phyloP scores from a whole-genome alignment of 1,140 invertebrate genomes.

The Elymnias hypermnestra region DNA sequence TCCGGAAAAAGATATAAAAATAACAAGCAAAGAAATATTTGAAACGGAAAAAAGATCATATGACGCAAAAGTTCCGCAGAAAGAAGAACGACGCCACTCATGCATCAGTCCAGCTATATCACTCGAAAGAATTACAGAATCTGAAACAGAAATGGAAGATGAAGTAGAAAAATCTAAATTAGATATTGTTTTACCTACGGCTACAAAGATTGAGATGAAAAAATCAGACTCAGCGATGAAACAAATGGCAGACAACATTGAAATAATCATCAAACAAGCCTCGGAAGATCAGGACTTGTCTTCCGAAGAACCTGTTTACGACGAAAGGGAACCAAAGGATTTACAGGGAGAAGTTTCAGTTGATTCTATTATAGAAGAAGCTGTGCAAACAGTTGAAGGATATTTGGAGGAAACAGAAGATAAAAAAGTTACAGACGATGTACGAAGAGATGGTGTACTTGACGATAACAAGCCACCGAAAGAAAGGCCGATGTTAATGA shows the following conservation, averaged over 20 bases:
- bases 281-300: slow-evolving; percentile 65
- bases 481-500: slow-evolving; percentile 54
- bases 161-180: slow-evolving; percentile 31
- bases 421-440: slow-evolving; percentile 28
- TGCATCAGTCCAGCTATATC: slow-evolving; percentile 69
- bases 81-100: slow-evolving; percentile 66
- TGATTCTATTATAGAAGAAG: slow-evolving; percentile 66
- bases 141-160: slow-evolving; percentile 61
- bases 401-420: slow-evolving; percentile 47
- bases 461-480: slow-evolving; percentile 46
- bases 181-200: slow-evolving; percentile 14
- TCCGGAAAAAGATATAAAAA: slow-evolving; percentile 58
- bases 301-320: slow-evolving; percentile 46
- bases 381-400: slow-evolving; percentile 58
- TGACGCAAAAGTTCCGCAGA: slow-evolving; percentile 61
- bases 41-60: slow-evolving; percentile 65
- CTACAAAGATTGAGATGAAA: slow-evolving; percentile 41
- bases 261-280: slow-evolving; percentile 72
- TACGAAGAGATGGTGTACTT: slow-evolving; percentile 29
- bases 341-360: slow-evolving; percentile 55
- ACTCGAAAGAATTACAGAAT: slow-evolving; percentile 65
- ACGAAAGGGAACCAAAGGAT: slow-evolving; percentile 33
- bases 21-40: slow-evolving; percentile 49
- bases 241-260: slow-evolving; percentile 71
- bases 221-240: slow-evolving; percentile 71